Conservation (phyloP, 2,888 invertebrate genomes). For the Orthonevra nobilis region DNA sequence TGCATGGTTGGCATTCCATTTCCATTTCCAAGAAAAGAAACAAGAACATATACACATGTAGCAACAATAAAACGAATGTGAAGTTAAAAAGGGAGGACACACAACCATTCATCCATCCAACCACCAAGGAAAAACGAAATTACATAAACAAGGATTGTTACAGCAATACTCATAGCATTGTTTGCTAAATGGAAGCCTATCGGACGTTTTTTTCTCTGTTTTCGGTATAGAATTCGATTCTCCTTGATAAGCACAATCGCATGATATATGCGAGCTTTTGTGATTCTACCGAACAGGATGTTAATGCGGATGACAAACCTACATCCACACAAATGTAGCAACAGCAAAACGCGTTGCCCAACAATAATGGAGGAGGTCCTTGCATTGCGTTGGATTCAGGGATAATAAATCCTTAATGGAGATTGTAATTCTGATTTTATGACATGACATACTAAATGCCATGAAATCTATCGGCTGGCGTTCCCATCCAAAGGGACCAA, state of each 20-base stretch:
- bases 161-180: slow-evolving; percentile 13
- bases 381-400: slow-evolving; percentile 23
- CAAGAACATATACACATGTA: slow-evolving; percentile 61
- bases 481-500: neutral
- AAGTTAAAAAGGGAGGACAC: neutral
- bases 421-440: slow-evolving; percentile 62
- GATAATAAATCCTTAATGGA: slow-evolving; percentile 64
- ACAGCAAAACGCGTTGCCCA: neutral
- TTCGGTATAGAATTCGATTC: slow-evolving; percentile 37
- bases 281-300: slow-evolving; percentile 1
- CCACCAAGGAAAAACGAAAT: slow-evolving; percentile 23
- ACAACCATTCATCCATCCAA: slow-evolving; percentile 17
- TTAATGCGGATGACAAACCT: slow-evolving; percentile 15
- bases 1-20: slow-evolving; percentile 66
- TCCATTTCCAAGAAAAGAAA: slow-evolving; percentile 62
- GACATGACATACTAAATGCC: slow-evolving; percentile 66
- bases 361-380: neutral
- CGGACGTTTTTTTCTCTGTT: slow-evolving; percentile 27
- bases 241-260: slow-evolving; percentile 47
- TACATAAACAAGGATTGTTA: slow-evolving; percentile 54
- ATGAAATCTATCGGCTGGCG: slow-evolving; percentile 46
- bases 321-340: neutral
- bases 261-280: slow-evolving; percentile 22
- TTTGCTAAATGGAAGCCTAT: slow-evolving; percentile 28
- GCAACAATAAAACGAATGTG: slow-evolving; percentile 28